Conservation (phyloP, 2,797 vertebrate species). For the Glossophaga mutica region DNA sequence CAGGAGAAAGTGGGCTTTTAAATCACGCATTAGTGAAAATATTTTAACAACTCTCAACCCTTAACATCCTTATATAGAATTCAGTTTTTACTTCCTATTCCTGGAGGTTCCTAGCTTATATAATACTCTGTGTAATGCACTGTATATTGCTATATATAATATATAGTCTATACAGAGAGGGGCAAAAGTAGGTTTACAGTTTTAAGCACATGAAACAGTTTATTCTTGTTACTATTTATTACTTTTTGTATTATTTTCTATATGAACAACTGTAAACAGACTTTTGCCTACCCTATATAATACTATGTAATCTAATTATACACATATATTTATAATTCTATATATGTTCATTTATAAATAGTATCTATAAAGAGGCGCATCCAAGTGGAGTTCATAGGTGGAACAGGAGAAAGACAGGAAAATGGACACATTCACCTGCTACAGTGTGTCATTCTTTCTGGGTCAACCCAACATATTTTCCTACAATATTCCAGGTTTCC, state of each 20-base stretch:
- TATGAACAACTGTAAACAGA: neutral
- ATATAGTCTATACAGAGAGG: neutral
- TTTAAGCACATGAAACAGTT: neutral
- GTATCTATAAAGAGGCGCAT: neutral
- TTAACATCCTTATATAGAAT: neutral
- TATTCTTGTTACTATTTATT: neutral
- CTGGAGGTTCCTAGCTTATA: neutral
- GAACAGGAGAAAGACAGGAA: neutral
- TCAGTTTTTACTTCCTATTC: neutral
- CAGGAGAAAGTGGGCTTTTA: neutral
- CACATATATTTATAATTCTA: neutral
- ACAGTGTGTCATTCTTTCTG: neutral
- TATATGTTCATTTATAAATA: neutral
- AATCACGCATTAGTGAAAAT: neutral
- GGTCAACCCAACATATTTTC: neutral
- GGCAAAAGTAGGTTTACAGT: neutral
- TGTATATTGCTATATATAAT: neutral
- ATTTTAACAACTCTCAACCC: neutral
- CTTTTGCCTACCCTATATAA: neutral
- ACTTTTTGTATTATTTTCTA: neutral
- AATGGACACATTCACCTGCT: neutral
- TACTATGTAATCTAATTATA: neutral
- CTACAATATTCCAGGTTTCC: neutral
- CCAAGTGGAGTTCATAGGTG: neutral
- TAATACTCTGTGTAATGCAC: neutral